Conservation (phyloP, 2,113 vertebrate genomes). For the Antechinus flavipes region DNA sequence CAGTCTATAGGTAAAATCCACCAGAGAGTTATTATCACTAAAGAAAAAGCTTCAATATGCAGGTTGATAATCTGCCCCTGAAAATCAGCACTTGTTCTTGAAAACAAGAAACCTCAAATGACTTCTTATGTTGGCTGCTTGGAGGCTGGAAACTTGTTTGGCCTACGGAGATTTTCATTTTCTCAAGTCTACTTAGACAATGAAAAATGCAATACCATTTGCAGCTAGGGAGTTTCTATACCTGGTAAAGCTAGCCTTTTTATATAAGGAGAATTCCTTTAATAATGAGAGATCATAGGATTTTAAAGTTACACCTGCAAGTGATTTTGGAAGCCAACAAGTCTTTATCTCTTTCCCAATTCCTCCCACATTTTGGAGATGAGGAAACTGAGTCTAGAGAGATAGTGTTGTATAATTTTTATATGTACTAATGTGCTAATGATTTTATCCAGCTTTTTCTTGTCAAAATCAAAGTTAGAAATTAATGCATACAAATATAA, state of each 20-base stretch:
- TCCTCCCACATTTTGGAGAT: background rate
- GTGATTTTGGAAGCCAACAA: background rate
- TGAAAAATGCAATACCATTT: background rate
- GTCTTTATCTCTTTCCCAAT: background rate
- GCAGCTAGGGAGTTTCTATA: background rate
- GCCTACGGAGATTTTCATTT: background rate
- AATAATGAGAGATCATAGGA: background rate
- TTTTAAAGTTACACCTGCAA: background rate
- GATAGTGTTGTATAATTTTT: background rate
- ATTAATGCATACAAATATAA: background rate
- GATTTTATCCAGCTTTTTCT: constrained; percentile 7
- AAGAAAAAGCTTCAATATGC: constrained; percentile 75
- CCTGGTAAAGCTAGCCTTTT: background rate
- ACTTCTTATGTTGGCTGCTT: constrained; percentile 72
- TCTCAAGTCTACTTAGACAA: background rate
- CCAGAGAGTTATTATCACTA: constrained; percentile 75
- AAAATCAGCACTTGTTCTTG: constrained; percentile 70
- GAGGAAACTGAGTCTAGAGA: background rate
- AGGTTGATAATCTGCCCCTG: constrained; percentile 73
- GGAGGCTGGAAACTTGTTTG: constrained; percentile 35
- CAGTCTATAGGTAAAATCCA: constrained; percentile 72
- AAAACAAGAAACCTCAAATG: constrained; percentile 74
- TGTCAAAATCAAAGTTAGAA: background rate
- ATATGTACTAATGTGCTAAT: background rate
- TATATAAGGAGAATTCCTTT: background rate